Percentiles rank a stretch among this genome's conserved stretches.
phyloP scores from a whole-genome alignment of 1,140 invertebrate species.

The Aphelenchoides besseyi region DNA sequence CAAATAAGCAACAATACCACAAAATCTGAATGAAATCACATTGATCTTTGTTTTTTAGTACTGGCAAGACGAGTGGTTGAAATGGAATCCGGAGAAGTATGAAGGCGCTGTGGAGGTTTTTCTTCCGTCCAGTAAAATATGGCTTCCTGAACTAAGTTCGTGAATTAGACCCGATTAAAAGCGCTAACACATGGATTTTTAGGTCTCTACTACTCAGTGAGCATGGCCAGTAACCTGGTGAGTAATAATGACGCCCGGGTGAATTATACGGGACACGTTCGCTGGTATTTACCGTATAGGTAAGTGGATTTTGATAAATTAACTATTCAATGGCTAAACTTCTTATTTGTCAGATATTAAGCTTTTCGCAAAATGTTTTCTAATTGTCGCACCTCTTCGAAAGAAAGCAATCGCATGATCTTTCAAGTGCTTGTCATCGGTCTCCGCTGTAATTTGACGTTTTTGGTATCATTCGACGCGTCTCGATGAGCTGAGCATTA shows the following conservation, averaged over 20 bases:
- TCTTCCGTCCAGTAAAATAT: conserved; percentile 59
- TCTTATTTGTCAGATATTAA: too few relatives aligned
- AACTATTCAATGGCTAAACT: too few relatives aligned
- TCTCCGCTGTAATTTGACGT: too few relatives aligned
- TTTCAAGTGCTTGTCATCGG: too few relatives aligned
- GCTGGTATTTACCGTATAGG: conserved; percentile 61
- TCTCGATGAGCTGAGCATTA: too few relatives aligned
- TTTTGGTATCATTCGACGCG: too few relatives aligned
- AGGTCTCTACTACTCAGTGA: conserved; percentile 50
- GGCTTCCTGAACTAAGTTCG: conserved; percentile 23
- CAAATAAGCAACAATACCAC: not conserved
- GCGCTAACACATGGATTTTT: conserved; percentile 8
- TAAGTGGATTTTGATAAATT: conserved; percentile 28
- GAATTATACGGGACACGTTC: conserved; percentile 58
- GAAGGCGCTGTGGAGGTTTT: conserved; percentile 64
- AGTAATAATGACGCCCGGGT: conserved; percentile 60
- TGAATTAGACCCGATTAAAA: conserved; percentile 2
- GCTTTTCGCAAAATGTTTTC: too few relatives aligned
- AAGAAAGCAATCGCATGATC: too few relatives aligned
- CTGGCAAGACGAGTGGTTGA: conserved; percentile 64
- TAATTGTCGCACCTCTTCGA: too few relatives aligned
- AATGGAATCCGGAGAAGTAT: conserved; percentile 64
- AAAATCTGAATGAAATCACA: too few relatives aligned
- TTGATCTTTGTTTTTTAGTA: too few relatives aligned
- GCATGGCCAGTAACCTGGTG: conserved; percentile 61